These are phyloP conservation scores for Aethina tumida DNA, from an alignment of 1,140 invertebrate species.

Conservation along the genomic window DNA sequence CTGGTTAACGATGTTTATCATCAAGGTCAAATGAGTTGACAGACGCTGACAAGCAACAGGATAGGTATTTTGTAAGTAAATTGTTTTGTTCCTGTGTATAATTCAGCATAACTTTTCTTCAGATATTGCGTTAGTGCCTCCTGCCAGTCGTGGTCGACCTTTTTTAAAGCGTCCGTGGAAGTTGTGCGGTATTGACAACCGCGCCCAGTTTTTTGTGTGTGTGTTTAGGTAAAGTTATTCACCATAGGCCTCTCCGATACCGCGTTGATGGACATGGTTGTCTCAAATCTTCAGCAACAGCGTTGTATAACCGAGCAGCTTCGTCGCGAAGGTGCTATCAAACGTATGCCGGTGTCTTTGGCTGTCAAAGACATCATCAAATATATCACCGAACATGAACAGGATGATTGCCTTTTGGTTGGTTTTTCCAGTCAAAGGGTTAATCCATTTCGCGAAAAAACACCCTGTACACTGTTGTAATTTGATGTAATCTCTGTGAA, in stretches of 20 bases:
- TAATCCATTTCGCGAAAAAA: constrained; percentile 96
- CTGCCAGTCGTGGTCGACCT: too few species aligned
- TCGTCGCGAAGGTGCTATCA: constrained; percentile 80
- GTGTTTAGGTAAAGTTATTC: constrained; percentile 17
- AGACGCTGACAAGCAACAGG: too few species aligned
- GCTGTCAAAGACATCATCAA: constrained; percentile 90
- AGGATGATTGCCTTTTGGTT: constrained; percentile 90
- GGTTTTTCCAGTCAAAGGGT: constrained; percentile 93
- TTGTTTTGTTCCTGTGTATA: too few species aligned
- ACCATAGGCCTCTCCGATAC: constrained; percentile 74
- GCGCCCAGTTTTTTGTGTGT: constrained; percentile 15
- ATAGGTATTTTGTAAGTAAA: too few species aligned
- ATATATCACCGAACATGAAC: constrained; percentile 85
- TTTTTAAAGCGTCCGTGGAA: too few species aligned
- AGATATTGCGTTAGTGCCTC: too few species aligned
- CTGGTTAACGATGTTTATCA: too few species aligned
- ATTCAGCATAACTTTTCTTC: too few species aligned
- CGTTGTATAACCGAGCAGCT: constrained; percentile 88
- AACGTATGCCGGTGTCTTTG: constrained; percentile 74
- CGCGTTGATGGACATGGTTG: constrained; percentile 83
- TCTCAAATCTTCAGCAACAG: constrained; percentile 84
- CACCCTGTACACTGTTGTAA: constrained; percentile 75
- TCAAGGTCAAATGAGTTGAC: too few species aligned
- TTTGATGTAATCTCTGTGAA: too few species aligned
- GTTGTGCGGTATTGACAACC: too few species aligned